A percentile compares a stretch with the other conserved stretches of the same genome.
These are phyloP conservation scores for Oenanthe melanoleuca DNA, from an alignment of 2,113 vertebrate genomes.

Conservation along the genomic window DNA sequence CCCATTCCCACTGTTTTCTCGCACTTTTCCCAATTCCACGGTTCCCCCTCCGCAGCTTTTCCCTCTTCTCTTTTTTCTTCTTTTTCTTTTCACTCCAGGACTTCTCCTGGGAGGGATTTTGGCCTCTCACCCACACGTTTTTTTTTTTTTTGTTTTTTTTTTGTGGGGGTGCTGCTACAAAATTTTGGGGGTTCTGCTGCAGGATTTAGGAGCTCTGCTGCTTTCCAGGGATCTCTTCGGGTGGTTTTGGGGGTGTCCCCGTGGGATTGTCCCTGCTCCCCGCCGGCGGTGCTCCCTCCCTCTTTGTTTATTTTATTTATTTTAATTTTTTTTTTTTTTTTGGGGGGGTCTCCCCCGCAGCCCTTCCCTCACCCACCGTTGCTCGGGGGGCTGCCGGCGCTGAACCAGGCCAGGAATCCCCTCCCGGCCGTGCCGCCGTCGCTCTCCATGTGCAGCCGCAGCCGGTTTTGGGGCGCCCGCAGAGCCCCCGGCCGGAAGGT, in stretches of 20 bases:
- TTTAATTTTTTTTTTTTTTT: background rate
- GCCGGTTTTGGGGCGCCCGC: too few relatives aligned
- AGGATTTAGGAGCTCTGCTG: background rate
- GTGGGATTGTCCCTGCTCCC: background rate
- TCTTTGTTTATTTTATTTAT: too few relatives aligned
- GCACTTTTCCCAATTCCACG: background rate
- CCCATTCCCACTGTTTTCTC: background rate
- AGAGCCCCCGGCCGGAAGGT: too few relatives aligned
- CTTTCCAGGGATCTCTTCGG: background rate
- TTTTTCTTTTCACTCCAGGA: too few relatives aligned
- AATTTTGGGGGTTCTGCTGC: accelerated
- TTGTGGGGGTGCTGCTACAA: background rate
- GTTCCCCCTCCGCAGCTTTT: background rate
- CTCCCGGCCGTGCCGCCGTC: too few relatives aligned
- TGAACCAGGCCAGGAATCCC: too few relatives aligned
- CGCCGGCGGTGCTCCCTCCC: background rate
- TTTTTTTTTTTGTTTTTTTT: background rate
- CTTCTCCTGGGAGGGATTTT: background rate
- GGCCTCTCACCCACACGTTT: background rate
- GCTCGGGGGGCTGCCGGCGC: too few relatives aligned
- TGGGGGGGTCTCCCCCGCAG: too few relatives aligned
- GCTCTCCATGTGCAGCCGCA: too few relatives aligned
- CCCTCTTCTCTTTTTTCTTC: background rate
- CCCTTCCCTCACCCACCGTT: too few relatives aligned
- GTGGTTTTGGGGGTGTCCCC: background rate